Base-by-base conservation (phyloP, 2,797 vertebrate species). In the Sebastes diploproa region DNA sequence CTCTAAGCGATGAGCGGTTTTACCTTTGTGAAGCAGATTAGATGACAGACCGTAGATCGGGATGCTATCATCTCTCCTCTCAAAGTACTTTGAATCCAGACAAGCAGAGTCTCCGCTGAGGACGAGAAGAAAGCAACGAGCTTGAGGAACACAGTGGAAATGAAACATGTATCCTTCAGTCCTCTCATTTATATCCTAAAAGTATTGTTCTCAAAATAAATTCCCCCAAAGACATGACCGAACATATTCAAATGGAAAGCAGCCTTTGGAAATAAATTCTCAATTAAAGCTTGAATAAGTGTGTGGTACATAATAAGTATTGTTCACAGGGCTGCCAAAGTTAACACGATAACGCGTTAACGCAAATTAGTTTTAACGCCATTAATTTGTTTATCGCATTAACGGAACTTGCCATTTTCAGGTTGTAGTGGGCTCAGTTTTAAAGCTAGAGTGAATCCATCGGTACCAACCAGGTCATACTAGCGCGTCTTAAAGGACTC, bases 61-160 rank as follows among this genome's bases (percentile, higher is more conserved):
- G 90, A 97, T 96, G 92, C 96, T 95, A 55, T 96, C 96, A 3
- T 98, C 97, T 92, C 97, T 95, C 78, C 95, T 97, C 94, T 96
- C 97, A 67, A 99, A 95, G 84, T 99, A 99, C 81, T 98, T 99
- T 0, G 96, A 86, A 46, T 99, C 97, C 89, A 98, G 90, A 27
- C 96, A 96, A 16, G 91, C 34, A 30, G 89, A 90, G 25, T 96
- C 95, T 73, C 94, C 91, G 65, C 97, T 98, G 78, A 61, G 30
- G 14, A 75, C 4, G 56, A 65, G n/a, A 77, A 46, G 42, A 46
- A 46, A 46, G 42, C 42, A 46, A 18, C 16, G 6, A 46, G 42
- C 6, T 46, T 46, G 1, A 46, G 32, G 7, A 64, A 60, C 2
- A 46, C 16, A 63, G 12, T 34, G 16, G 20, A 34, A 63, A 32